Base-by-base conservation (phyloP, 2,888 invertebrate species). In the Oscheius sp. region DNA sequence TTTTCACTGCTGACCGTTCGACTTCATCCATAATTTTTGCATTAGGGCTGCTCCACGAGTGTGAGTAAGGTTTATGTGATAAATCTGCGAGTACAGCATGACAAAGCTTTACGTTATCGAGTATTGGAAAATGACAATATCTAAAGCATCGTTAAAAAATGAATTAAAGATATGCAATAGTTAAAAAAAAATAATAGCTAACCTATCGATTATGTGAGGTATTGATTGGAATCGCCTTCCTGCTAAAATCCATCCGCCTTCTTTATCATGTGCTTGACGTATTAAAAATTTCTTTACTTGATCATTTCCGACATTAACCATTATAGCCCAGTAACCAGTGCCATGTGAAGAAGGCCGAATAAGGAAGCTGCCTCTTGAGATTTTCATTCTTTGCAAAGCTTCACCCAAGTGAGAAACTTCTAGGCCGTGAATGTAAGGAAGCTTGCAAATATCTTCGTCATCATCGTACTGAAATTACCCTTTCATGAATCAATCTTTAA, bases 221-320 rank as follows among this genome's bases (percentile, higher is more conserved):
- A 82, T 70, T 9, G 76, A 75, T 3, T 59, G 49, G 43, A 82
- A 82, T 0, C 74, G 70, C 45, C 79, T 55, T 5, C 80, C 82
- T 12, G 79, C 72, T 21, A 82, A 45, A 9, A 69, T 69, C 49
- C 73, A 82, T 2, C 80, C 77, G 27, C 72, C 49, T n/a, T 45
- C 43, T n/a, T 23, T 25, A 21, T 64, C 53, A 2, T 27, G 43
- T n/a, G 64, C 55, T 49, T 53, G 2, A 1, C 41, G 52, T 0
- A 81, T 75, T 9, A 81, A 70, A 58, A 81, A 81, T 46, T 81
- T 79, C 35, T 81, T 77, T 27, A 79, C 72, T 13, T 76, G 55
- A 58, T 74, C 76, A 16, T 52, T 58, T 56, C 77, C 74, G 1
- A 77, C 77, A 56, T 80, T 76, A 0, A 82, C 82, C 21, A 80